Evolutionary conservation across 2,888 invertebrate species (phyloP).

Genomic region (Aethes cnicana): DNA sequence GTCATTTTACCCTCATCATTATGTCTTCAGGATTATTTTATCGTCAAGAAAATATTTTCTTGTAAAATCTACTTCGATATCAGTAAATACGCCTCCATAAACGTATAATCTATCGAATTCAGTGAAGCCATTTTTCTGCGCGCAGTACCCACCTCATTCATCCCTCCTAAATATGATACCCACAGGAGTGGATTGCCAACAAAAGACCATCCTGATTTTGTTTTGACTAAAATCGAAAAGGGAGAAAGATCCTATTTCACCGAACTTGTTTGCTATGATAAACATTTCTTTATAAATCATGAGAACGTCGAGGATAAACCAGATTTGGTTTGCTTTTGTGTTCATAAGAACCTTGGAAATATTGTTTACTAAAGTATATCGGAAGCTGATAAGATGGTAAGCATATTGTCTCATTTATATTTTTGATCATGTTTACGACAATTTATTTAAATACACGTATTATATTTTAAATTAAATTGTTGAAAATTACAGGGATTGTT

Average conservation of each 20-base stretch:
- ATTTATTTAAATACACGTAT: too few species aligned
- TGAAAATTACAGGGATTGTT: too few species aligned
- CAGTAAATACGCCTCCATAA: background rate
- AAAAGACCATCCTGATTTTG: conserved; percentile 76
- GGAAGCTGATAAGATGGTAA: too few species aligned
- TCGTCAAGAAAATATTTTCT: too few species aligned
- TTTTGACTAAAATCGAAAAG: conserved; percentile 75
- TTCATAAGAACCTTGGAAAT: too few species aligned
- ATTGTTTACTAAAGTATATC: too few species aligned
- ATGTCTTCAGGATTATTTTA: too few species aligned
- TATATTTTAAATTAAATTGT: too few species aligned
- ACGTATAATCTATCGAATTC: background rate
- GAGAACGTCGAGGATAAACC: conserved; percentile 3
- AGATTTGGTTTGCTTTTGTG: background rate
- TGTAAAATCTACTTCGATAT: background rate
- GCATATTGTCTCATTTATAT: too few species aligned
- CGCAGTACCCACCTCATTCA: conserved; percentile 51
- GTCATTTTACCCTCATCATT: too few species aligned
- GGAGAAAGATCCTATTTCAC: conserved; percentile 65
- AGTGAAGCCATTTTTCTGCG: conserved; percentile 40
- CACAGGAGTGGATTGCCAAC: conserved; percentile 72
- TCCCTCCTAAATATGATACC: conserved; percentile 73
- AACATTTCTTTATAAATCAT: conserved; percentile 24
- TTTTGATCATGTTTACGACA: too few species aligned
- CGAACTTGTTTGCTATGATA: conserved; percentile 56